phyloP scores from a whole-genome alignment of 2,888 invertebrate genomes.

The Chrysolina americana region DNA sequence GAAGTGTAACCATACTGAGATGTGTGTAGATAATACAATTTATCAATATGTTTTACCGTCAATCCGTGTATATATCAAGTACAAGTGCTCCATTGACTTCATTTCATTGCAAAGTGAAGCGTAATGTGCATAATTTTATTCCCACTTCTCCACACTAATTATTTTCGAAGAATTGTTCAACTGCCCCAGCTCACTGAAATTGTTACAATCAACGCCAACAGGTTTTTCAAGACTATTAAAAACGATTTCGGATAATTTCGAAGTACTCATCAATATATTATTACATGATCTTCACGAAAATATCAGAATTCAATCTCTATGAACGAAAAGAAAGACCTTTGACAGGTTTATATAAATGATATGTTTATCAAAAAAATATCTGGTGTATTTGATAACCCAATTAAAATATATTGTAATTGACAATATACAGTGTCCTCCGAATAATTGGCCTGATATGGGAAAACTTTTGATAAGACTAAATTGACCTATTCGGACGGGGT shows the following conservation, averaged over 20 bases:
- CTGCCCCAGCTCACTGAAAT: neutral
- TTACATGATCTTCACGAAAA: neutral
- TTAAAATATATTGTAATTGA: too few species aligned
- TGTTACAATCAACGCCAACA: conserved; percentile 25
- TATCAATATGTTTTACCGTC: too few species aligned
- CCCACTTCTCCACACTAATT: neutral
- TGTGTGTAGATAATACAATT: too few species aligned
- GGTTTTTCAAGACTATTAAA: conserved; percentile 44
- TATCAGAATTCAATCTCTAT: neutral
- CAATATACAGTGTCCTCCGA: too few species aligned
- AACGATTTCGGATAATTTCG: conserved; percentile 30
- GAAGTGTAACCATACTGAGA: too few species aligned
- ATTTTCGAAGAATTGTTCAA: neutral
- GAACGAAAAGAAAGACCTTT: neutral
- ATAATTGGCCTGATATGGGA: too few species aligned
- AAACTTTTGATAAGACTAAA: too few species aligned
- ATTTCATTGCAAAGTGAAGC: neutral
- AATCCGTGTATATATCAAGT: too few species aligned
- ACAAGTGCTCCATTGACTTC: too few species aligned
- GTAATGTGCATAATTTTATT: neutral
- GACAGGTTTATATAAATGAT: neutral
- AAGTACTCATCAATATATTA: conserved; percentile 33
- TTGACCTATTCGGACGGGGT: too few species aligned
- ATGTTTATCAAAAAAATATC: too few species aligned
- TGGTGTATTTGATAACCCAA: neutral